Evolutionary conservation across 2,113 vertebrate genomes (phyloP), one percentile per base, ranked within the genome.

Genomic region (Asarcornis scutulata): DNA sequence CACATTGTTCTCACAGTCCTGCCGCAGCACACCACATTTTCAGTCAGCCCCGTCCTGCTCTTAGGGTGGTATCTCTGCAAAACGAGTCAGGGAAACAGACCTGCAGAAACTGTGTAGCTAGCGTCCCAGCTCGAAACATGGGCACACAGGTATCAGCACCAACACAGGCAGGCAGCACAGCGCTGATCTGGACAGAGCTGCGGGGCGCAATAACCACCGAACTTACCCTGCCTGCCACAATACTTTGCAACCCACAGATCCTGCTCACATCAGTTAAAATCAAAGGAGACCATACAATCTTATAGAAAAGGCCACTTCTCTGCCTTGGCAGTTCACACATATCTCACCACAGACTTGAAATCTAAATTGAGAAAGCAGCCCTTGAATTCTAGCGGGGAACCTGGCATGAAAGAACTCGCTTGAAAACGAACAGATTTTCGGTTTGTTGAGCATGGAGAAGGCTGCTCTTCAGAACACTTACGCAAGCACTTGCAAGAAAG

Each of bases 251-350:
- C 11, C 29, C 22, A 56, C 23, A 36, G 11, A 7, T 17, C 11
- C 29, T 36, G 8, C 1, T 50, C 40, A 15, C 26, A 67, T 3
- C 16, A 53, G 13, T 17, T 7, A 5, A n/a, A 60, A 77, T 5
- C 40, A 58, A 46, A 88, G 36, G 5, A 32, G 20, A 83, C 9
- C 0, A 0, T 2, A 23, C 0, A 1, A 64, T 13, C 50, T 67
- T 9, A 55, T 4, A 17, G 42, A 50, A 86, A 53, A 67, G 5
- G 5, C 23, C 3, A 7, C 3, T 8, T 55, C 11, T 38, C 38
- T 17, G 11, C 36, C 16, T 0, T 16, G 16, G 36, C 44, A 42
- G 40, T 53, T 6, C 15, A 81, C 59, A 38, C 1, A 2, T 5
- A 73, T 25, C 8, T 83, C 64, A 77, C 15, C 29, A 11, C 0